Percentiles rank a stretch among this genome's conserved stretches.
These are phyloP conservation scores for Nudaria mundana DNA, from an alignment of 2,888 invertebrate genomes.

Conservation along the genomic window DNA sequence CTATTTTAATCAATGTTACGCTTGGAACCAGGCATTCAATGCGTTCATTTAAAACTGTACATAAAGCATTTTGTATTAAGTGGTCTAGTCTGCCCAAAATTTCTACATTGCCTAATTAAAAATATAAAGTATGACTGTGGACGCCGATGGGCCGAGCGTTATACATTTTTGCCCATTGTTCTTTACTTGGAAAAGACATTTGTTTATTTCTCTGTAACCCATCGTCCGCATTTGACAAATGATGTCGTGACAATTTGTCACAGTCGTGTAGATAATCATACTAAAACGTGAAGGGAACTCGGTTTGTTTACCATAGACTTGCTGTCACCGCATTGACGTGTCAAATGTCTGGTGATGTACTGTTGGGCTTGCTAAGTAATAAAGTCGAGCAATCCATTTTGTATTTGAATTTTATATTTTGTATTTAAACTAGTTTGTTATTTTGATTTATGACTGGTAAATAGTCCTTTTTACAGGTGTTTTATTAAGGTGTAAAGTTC, in stretches of 20 bases:
- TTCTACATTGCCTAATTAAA: too few species aligned
- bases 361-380: not conserved
- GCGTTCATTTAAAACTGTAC: too few species aligned
- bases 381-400: not conserved
- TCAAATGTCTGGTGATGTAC: not conserved
- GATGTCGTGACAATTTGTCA: slow-evolving; percentile 21
- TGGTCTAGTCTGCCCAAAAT: too few species aligned
- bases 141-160: too few species aligned
- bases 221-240: slow-evolving; percentile 21
- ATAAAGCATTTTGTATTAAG: too few species aligned
- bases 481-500: too few species aligned
- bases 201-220: slow-evolving; percentile 14
- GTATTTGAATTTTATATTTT: not conserved
- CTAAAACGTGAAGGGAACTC: slow-evolving; percentile 7
- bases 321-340: not conserved
- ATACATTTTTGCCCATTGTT: too few species aligned
- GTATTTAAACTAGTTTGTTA: too few species aligned
- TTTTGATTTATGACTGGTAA: too few species aligned
- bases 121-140: not conserved
- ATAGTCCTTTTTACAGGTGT: too few species aligned
- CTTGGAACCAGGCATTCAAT: too few species aligned
- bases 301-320: slow-evolving; percentile 7
- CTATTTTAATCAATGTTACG: too few species aligned
- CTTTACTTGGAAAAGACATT: slow-evolving; percentile 5
- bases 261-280: slow-evolving; percentile 17